Conservation (phyloP, 2,888 invertebrate species). For the Eumerus sabulonum region DNA sequence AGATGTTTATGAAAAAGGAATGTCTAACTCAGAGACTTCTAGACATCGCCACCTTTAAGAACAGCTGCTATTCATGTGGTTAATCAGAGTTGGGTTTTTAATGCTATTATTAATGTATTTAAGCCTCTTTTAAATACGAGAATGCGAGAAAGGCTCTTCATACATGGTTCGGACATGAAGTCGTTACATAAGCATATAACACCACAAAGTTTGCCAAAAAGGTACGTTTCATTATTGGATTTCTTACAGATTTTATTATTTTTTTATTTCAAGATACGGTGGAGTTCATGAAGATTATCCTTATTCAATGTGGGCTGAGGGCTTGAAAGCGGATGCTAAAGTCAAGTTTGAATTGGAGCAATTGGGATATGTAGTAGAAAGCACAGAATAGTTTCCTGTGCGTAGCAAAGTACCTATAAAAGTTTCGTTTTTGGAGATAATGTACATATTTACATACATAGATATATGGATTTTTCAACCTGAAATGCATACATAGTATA, state of each 20-base stretch:
- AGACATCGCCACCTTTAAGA: conserved; percentile 87
- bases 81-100: conserved; percentile 90
- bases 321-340: conserved; percentile 81
- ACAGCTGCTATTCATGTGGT: conserved; percentile 88
- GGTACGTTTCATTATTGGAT: conserved; percentile 71
- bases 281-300: conserved; percentile 84
- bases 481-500: too few relatives aligned
- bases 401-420: too few relatives aligned
- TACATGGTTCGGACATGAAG: conserved; percentile 85
- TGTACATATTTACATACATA: too few relatives aligned
- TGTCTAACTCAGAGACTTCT: conserved; percentile 68
- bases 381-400: not conserved
- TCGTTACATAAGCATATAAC: conserved; percentile 87
- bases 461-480: too few relatives aligned
- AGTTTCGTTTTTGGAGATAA: too few relatives aligned
- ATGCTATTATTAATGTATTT: conserved; percentile 87
- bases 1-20: not conserved
- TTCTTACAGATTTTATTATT: not conserved
- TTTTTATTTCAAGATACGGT: conserved; percentile 73
- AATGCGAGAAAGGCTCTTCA: conserved; percentile 82
- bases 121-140: conserved; percentile 85
- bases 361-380: conserved; percentile 83
- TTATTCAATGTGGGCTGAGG: conserved; percentile 87
- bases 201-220: conserved; percentile 85
- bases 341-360: conserved; percentile 83